Evolutionary conservation across 2,797 vertebrate genomes (phyloP), one percentile per base, ranked within the genome.

Genomic region (Chelon auratus): DNA sequence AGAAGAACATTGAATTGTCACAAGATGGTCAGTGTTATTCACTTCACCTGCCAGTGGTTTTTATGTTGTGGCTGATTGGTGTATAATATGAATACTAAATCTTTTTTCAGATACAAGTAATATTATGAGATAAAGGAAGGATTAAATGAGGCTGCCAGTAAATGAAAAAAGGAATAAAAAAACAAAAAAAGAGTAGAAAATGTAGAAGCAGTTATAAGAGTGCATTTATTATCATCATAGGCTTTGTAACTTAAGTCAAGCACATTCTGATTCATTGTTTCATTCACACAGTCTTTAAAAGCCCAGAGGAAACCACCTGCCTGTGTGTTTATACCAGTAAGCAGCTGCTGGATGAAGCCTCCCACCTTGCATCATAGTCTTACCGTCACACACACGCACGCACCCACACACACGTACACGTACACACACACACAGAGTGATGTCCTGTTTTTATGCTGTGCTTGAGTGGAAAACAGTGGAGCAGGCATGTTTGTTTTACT

Each of bases 381-480:
- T 33, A 33, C 30, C 7, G 3, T 33, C 30, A 33, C 30, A 7
- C 30, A 33, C 4, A 6, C 30, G 7, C 30, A 33, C 30, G 6
- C 30, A 33, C 30, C 2, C 40, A 45, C 37, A 13, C 39, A 40
- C 10, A 2, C 65, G 30, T 43, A 39, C 36, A 54, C 36, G 48
- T 22, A 55, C 47, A 53, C 54, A 55, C 42, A 50, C 24, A 63
- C 39, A 39, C 52, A 50, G 2, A 67, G 14, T 54, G 51, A 72
- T 67, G 58, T 90, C 83, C 84, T 86, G 85, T 89, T 87, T 86
- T 88, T 83, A 78, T 84, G 71, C 43, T 54, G 24, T 30, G n/a
- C 17, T 24, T 62, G 55, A 26, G 52, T 84, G 78, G 73, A 80
- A 91, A 90, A 85, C 67, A 75, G 18, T 55, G 17, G 26, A 75